These are phyloP conservation scores for Amyelois transitella DNA, from an alignment of 1,140 invertebrate genomes.

Conservation along the genomic window DNA sequence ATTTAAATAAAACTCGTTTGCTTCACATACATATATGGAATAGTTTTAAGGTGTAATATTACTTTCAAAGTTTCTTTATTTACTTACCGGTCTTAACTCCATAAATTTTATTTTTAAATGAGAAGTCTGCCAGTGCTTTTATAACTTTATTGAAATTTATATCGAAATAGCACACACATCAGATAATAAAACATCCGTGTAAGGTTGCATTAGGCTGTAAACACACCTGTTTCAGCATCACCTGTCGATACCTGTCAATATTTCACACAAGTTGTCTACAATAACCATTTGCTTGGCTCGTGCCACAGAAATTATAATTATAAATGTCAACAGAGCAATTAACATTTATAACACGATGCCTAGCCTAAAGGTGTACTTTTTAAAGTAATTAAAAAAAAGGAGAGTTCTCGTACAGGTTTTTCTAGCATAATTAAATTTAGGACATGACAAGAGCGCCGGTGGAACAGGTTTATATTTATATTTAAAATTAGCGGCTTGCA, in stretches of 20 bases:
- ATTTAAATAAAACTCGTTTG: no score
- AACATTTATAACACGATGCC: conserved; percentile 10
- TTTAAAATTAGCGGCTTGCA: no score
- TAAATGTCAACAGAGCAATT: conserved; percentile 25
- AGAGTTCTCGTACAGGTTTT: background rate
- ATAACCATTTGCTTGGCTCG: background rate
- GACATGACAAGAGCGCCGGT: no score
- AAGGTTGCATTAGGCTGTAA: background rate
- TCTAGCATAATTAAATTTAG: background rate
- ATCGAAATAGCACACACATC: background rate
- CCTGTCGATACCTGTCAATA: background rate
- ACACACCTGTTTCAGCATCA: background rate
- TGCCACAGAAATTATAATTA: conserved; percentile 7
- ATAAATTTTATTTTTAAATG: no score
- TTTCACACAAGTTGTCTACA: background rate
- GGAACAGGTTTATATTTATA: no score
- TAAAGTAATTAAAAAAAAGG: background rate
- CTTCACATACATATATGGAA: no score
- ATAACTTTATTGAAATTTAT: background rate
- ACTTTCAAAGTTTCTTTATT: no score
- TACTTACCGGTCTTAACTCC: no score
- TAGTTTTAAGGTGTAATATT: no score
- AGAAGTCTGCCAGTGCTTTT: background rate
- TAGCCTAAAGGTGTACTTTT: background rate
- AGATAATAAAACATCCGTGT: background rate